These are phyloP conservation scores for Nothoprocta pentlandii DNA, from an alignment of 2,113 vertebrate genomes.

Conservation along the genomic window DNA sequence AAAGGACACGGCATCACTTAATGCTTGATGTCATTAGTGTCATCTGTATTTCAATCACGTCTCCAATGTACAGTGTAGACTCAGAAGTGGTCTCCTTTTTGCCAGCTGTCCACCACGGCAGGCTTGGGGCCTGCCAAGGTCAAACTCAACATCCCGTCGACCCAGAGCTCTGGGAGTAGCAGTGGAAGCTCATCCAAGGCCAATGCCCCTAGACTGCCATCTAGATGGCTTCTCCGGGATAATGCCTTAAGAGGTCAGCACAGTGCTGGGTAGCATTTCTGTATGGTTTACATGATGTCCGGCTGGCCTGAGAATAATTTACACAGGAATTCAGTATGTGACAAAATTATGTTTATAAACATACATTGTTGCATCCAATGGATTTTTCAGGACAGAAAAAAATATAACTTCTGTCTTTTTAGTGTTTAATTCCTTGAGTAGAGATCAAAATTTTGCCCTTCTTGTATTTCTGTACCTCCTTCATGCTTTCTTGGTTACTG, in stretches of 20 bases:
- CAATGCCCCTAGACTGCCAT: background rate
- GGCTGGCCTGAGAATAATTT: background rate
- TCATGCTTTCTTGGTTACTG: background rate
- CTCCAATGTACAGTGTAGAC: background rate
- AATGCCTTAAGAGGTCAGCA: accelerated
- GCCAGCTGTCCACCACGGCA: background rate
- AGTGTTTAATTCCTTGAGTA: background rate
- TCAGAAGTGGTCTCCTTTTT: background rate
- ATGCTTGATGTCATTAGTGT: background rate
- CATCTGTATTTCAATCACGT: background rate
- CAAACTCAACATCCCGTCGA: background rate
- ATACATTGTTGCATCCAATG: background rate
- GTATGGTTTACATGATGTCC: background rate
- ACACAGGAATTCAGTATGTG: background rate
- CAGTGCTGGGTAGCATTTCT: background rate
- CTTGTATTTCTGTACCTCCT: background rate
- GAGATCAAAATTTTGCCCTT: background rate
- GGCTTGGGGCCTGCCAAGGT: background rate
- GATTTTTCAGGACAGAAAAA: background rate
- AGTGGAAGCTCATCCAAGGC: background rate
- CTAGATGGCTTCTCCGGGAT: background rate
- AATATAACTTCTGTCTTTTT: background rate
- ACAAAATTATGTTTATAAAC: background rate
- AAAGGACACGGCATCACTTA: background rate
- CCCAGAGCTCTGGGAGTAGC: background rate